Evolutionary conservation across 1,140 invertebrate genomes (phyloP), one percentile per base, ranked within the genome.

Genomic region (Drosophila tsacasi): DNA sequence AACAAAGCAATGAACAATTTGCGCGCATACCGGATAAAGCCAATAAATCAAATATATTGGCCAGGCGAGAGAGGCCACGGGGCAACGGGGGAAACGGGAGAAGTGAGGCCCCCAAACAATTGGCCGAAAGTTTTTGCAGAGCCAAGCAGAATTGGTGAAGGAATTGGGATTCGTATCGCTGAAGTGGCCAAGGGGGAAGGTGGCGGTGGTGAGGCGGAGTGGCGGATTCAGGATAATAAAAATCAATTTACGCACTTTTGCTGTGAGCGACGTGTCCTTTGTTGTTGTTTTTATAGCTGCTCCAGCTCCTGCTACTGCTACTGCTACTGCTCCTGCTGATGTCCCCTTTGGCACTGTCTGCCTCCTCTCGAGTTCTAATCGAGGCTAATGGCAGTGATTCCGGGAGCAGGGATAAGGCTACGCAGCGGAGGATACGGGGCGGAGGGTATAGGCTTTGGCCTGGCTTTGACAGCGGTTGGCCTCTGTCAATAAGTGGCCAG

Each of bases 21-120:
- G 79, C 57, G 73, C 74, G 61, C 57, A 65, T 62, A 73, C 58
- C 73, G 79, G 72, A 81, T 60, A 81, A 81, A 71, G 59, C 71
- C 76, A 71, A 84, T 83, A 83, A 83, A 83, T 83, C 81, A 83
- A 83, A 83, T 83, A 83, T 83, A 83, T 83, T 80, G 76, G 65
- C 47, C 46, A 50, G 23, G 65, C 40, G 42, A 50, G n/a, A n/a
- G n/a, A n/a, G n/a, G n/a, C n/a, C n/a, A n/a, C n/a, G n/a, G 46
- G 46, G 15, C 46, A 32, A 21, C 27, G 66, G 12, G 47, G 64
- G 17, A 25, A n/a, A 1, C 35, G 63, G 19, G 55, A 57, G 35
- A 17, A 12, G 7, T 40, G 25, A 13, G 58, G 66, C 21, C 4
- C 19, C 42, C 23, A 66, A 74, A 66, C 46, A 57, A 63, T 66